These are phyloP conservation scores for Myathropa florea DNA, from an alignment of 2,888 invertebrate species.

Conservation along the genomic window DNA sequence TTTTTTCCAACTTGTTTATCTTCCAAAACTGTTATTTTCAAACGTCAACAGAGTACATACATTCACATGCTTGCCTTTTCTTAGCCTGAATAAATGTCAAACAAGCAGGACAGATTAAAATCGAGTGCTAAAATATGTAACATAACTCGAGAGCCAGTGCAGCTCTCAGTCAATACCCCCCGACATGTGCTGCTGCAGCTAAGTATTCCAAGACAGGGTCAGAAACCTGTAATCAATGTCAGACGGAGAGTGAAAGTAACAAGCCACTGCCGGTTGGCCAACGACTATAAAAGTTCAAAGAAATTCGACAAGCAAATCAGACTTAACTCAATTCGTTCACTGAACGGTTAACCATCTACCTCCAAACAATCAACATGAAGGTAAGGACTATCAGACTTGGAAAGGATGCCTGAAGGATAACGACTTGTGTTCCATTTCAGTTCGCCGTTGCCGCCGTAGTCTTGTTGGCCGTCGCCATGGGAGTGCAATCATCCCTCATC, in stretches of 20 bases:
- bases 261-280: not conserved
- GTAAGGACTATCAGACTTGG: not conserved
- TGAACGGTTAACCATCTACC: constrained; percentile 26
- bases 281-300: constrained; percentile 43
- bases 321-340: constrained; percentile 21
- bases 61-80: too few relatives aligned
- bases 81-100: too few relatives aligned
- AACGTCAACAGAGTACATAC: too few relatives aligned
- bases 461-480: constrained; percentile 78
- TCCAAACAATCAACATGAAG: constrained; percentile 52
- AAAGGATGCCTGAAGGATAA: not conserved
- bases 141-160: too few relatives aligned
- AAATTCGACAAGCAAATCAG: constrained; percentile 18
- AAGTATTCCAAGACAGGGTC: not conserved
- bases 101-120: too few relatives aligned
- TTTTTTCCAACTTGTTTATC: too few relatives aligned
- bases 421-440: constrained; percentile 63
- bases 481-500: constrained; percentile 77
- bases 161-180: not conserved
- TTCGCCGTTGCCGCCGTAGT: constrained; percentile 75
- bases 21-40: too few relatives aligned
- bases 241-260: not conserved
- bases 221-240: not conserved
- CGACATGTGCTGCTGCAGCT: not conserved
- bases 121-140: too few relatives aligned